These are phyloP conservation scores for Trididemnum clinides DNA, from an alignment of 23 tunicate species.

Conservation along the genomic window DNA sequence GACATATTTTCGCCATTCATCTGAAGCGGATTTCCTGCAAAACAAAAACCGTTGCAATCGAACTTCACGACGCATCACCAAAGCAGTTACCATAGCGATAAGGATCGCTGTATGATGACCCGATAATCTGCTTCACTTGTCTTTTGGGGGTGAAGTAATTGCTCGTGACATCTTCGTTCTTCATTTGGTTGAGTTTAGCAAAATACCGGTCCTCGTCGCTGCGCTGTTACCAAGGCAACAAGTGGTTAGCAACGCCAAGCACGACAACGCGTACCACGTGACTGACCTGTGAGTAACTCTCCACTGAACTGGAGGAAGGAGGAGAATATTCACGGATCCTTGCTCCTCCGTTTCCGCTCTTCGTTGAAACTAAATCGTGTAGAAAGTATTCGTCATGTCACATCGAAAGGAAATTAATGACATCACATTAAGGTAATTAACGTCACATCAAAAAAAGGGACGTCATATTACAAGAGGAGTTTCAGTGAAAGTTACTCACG, in stretches of 20 bases:
- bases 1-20: not conserved
- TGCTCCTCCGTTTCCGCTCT: not conserved
- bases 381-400: no score
- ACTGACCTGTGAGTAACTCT: slow-evolving; percentile 62
- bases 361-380: not conserved
- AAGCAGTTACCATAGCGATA: slow-evolving; percentile 26
- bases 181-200: slow-evolving; percentile 42
- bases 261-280: not conserved
- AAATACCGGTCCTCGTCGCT: slow-evolving; percentile 81
- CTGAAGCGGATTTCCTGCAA: not conserved
- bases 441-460: no score
- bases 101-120: slow-evolving; percentile 77
- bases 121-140: slow-evolving; percentile 84
- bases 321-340: slow-evolving; percentile 21
- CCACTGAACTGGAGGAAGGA: slow-evolving; percentile 46
- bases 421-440: no score
- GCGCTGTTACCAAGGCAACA: slow-evolving; percentile 34
- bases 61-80: no score
- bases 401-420: no score
- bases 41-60: no score
- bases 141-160: slow-evolving; percentile 91
- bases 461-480: no score
- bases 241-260: not conserved
- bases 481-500: no score
- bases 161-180: slow-evolving; percentile 56